Base-by-base conservation (phyloP, 2,888 invertebrate species). In the Aphidius colemani region DNA sequence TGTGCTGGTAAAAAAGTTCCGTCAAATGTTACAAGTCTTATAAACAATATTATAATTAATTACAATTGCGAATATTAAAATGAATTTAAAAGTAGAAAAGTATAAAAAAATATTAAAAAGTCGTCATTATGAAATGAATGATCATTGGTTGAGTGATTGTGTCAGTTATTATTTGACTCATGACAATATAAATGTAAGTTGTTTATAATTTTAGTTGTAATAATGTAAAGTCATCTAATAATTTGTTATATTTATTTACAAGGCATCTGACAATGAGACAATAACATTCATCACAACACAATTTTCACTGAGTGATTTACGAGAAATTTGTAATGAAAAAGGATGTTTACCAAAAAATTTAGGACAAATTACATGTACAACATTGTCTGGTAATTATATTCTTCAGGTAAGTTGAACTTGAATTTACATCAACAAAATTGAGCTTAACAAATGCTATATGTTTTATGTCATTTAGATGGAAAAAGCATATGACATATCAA, bases 261-360 rank as follows among this genome's bases (percentile, higher is more conserved):
- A 74, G 74, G 57, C 71, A n/a, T 83, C 79, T 30, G 76, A 84
- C 65, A 74, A 81, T n/a, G 85, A 87, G 39, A 82, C 90, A 61
- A 82, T 86, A 71, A 79, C 80, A 59, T 86, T 86, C 74, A 89
- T 88, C 0, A 87, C 85, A 70, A 85, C 88, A 64, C 91, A 91
- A 74, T 91, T 90, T 90, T 77, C 88, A 53, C 77, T 89, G 6
- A 85, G 87, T 70, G 88, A 91, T 77, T 78, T 91, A 56, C 84
- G 87, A 61, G 88, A 89, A 11, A 86, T 90, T 55, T 78, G 74
- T 64, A 76, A 76, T 67, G 86, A 88, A 67, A 85, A 86, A 0
- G 86, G 87, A 0, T 86, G 85, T 56, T 78, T 91, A 50, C 91
- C 91, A 0, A 76, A 75, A 3, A 85, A 87, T 75, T 76, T 91